These are phyloP conservation scores for Myrmecobius fasciatus DNA, from an alignment of 2,113 vertebrate species.

Conservation along the genomic window DNA sequence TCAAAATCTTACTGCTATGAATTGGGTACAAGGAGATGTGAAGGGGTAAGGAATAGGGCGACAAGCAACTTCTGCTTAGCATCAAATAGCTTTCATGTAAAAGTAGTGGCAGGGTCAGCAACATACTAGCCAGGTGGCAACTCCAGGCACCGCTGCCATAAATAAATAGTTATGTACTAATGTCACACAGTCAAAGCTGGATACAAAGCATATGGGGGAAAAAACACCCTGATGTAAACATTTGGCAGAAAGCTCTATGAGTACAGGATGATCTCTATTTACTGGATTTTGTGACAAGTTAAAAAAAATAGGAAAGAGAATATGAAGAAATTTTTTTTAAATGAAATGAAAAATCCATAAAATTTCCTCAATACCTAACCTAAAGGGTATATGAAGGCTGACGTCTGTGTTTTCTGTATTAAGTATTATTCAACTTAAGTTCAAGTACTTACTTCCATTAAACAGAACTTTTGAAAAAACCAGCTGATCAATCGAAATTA, in stretches of 20 bases:
- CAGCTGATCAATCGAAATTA: background rate
- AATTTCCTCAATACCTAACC: conserved; percentile 43
- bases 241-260: conserved; percentile 39
- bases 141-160: conserved; percentile 76
- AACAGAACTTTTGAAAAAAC: background rate
- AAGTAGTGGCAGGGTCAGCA: conserved; percentile 79
- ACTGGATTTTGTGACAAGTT: conserved; percentile 14
- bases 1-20: conserved; percentile 74
- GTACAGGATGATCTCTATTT: conserved; percentile 37
- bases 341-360: conserved; percentile 14
- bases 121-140: conserved; percentile 79
- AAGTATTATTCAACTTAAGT: background rate
- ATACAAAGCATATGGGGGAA: conserved; percentile 77
- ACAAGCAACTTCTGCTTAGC: conserved; percentile 71
- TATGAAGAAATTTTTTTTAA: conserved; percentile 8
- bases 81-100: conserved; percentile 77
- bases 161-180: conserved; percentile 80
- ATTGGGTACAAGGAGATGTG: conserved; percentile 60
- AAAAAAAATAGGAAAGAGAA: conserved; percentile 47
- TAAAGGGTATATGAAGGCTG: conserved; percentile 31
- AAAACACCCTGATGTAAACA: conserved; percentile 71
- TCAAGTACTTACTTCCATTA: background rate
- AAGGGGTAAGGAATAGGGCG: conserved; percentile 61
- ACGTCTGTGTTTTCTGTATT: background rate
- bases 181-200: conserved; percentile 75